These are phyloP conservation scores for Cantharis rustica DNA, from an alignment of 2,888 invertebrate genomes.

Conservation along the genomic window DNA sequence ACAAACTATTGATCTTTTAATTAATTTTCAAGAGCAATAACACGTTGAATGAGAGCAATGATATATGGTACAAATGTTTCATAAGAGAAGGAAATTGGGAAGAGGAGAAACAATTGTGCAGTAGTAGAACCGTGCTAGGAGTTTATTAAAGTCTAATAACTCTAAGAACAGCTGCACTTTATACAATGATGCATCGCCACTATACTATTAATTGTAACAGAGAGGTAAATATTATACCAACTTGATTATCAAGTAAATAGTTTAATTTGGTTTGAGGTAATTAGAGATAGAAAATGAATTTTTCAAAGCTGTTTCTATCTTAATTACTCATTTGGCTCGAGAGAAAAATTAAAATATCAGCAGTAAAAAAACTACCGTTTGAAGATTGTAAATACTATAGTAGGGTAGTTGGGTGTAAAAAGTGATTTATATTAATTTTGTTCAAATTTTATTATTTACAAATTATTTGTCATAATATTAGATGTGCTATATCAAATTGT, in stretches of 20 bases:
- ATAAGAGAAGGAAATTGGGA: constrained; percentile 33
- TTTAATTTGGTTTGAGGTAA: not conserved
- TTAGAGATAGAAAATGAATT: not conserved
- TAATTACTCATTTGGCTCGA: not conserved
- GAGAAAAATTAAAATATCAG: not conserved
- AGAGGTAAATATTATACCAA: not conserved
- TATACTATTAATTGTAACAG: not conserved
- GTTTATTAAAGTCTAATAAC: constrained; percentile 53
- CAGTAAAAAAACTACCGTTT: too few species aligned
- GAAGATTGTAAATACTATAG: too few species aligned
- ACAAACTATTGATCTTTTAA: not conserved
- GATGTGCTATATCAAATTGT: constrained; percentile 18
- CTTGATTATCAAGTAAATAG: not conserved
- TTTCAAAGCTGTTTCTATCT: not conserved
- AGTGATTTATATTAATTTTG: not conserved
- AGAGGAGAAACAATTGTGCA: constrained; percentile 46
- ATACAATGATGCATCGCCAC: constrained; percentile 45
- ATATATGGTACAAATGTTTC: constrained; percentile 46
- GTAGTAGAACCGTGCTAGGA: constrained; percentile 34
- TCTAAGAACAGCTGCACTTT: constrained; percentile 52
- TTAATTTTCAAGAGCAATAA: constrained; percentile 24
- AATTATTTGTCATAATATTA: constrained; percentile 7
- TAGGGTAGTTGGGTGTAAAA: not conserved
- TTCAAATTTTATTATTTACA: not conserved
- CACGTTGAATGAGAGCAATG: constrained; percentile 20